phyloP scores from a whole-genome alignment of 1,140 invertebrate species.

The Drosophila funebris region DNA sequence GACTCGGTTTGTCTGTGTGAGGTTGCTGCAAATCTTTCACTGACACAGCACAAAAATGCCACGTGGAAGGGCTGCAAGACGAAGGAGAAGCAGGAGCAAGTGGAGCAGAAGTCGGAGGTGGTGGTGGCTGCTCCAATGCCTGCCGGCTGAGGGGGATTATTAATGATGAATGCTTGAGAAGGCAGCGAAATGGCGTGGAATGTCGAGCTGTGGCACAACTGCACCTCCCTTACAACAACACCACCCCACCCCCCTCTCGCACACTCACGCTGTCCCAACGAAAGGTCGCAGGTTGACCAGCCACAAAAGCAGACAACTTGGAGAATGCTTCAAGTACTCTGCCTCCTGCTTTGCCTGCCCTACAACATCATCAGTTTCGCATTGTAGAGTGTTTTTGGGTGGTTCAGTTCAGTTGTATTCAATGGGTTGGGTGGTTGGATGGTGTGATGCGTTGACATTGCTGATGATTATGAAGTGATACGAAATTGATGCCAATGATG shows the following conservation, averaged over 20 bases:
- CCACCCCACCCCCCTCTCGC: neutral
- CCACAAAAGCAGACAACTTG: constrained; percentile 12
- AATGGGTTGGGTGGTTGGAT: neutral
- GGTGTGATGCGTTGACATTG: constrained; percentile 60
- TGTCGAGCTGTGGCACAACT: constrained; percentile 46
- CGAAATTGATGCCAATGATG: constrained; percentile 80
- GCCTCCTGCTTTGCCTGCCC: neutral
- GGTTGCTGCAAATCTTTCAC: constrained; percentile 73
- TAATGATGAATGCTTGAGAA: constrained; percentile 81
- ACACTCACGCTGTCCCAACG: no score
- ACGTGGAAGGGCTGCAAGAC: constrained; percentile 45
- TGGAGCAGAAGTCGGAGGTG: neutral
- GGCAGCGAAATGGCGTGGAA: constrained; percentile 78
- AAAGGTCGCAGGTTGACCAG: constrained; percentile 37
- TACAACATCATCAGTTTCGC: constrained; percentile 13
- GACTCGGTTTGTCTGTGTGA: no score
- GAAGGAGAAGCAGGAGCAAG: neutral
- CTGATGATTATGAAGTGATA: constrained; percentile 79
- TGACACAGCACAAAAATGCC: constrained; percentile 74
- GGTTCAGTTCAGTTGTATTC: neutral
- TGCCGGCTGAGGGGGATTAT: constrained; percentile 62
- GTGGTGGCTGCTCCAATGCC: constrained; percentile 44
- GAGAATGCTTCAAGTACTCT: neutral
- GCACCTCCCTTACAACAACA: no score
- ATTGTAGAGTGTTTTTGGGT: no score